Percentiles rank a stretch among this genome's conserved stretches.
Evolutionary conservation across 1,140 invertebrate genomes (phyloP).

Genomic region (Drosophila santomea): DNA sequence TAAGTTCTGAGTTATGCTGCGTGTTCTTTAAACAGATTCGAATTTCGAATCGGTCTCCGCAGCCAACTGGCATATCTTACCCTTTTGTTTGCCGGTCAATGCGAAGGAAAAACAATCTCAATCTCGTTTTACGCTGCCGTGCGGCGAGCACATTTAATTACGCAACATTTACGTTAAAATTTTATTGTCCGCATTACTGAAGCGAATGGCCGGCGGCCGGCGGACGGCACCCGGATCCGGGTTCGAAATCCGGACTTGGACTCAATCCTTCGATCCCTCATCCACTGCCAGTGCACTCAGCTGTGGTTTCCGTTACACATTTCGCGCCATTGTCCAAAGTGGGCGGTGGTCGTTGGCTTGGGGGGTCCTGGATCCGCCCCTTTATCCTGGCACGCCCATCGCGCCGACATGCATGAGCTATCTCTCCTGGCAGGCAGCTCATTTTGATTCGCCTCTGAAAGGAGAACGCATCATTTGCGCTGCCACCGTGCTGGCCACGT

Average conservation of each 20-base stretch:
- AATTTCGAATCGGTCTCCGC: slow-evolving; percentile 9
- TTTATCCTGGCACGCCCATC: slow-evolving; percentile 10
- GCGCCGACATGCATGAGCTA: slow-evolving; percentile 33
- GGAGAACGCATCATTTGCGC: slow-evolving; percentile 64
- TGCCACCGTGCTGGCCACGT: slow-evolving; percentile 33
- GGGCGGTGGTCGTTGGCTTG: slow-evolving; percentile 10
- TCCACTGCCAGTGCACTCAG: slow-evolving; percentile 44
- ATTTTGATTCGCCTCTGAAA: slow-evolving; percentile 35
- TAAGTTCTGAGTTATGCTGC: slow-evolving; percentile 24
- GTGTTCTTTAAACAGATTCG: slow-evolving; percentile 30
- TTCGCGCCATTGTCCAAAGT: slow-evolving; percentile 61
- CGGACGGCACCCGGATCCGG: slow-evolving; percentile 33
- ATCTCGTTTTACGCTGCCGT: slow-evolving; percentile 54
- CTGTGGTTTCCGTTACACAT: slow-evolving; percentile 78
- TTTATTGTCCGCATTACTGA: slow-evolving; percentile 73
- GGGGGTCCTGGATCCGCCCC: not conserved
- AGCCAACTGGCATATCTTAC: not conserved
- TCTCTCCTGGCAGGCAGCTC: slow-evolving; percentile 27
- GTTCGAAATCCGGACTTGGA: slow-evolving; percentile 41
- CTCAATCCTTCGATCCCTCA: slow-evolving; percentile 43
- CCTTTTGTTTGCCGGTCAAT: slow-evolving; percentile 29
- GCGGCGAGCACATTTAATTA: slow-evolving; percentile 64
- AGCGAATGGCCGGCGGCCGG: not conserved
- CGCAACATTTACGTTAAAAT: slow-evolving; percentile 76
- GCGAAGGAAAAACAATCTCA: slow-evolving; percentile 48